Base-by-base conservation (phyloP, 1,140 invertebrate genomes). In the Drosophila pectinifera region DNA sequence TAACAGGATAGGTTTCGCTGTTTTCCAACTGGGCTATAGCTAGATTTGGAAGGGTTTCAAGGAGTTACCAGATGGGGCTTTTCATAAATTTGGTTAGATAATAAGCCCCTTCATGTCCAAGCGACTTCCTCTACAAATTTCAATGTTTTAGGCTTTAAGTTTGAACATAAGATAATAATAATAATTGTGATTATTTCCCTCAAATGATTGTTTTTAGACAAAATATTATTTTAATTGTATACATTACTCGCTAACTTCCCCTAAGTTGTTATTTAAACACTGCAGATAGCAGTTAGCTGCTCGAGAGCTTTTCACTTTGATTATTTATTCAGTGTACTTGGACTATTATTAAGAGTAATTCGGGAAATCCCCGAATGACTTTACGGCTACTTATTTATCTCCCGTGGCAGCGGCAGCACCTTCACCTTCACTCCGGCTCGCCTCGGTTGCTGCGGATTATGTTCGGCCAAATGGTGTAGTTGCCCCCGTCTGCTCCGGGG, bases 381-480 rank as follows among this genome's bases (percentile, higher is more conserved):
- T 39, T 49, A 53, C 51, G 61, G 72, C 73, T 75, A 75, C 65
- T 75, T 65, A 75, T 75, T 48, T 64, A 49, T 56, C 59, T 51
- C 41, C n/a, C 7, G 18, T 24, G 46, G 62, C 63, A 56, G 73
- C 63, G n/a, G n/a, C n/a, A n/a, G n/a, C n/a, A n/a, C n/a, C n/a
- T n/a, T n/a, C n/a, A 61, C 74, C 57, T 68, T 58, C 38, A 38
- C 51, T 53, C 14, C 28, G 28, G 28, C 7, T 69, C 67, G 64
- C 16, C 56, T 69, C 48, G 36, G 31, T 51, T 45, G 39, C 68
- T 69, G 73, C 74, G 75, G 73, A 77, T 69, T 77, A 77, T 77
- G 74, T 77, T 76, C 63, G 63, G 43, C 55, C 73, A 77, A 77
- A 69, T 49, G 55, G 56, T 61, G 70, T 75, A 75, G 73, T 76